Conservation (phyloP, 2,113 vertebrate genomes). For the Pteronura brasiliensis region DNA sequence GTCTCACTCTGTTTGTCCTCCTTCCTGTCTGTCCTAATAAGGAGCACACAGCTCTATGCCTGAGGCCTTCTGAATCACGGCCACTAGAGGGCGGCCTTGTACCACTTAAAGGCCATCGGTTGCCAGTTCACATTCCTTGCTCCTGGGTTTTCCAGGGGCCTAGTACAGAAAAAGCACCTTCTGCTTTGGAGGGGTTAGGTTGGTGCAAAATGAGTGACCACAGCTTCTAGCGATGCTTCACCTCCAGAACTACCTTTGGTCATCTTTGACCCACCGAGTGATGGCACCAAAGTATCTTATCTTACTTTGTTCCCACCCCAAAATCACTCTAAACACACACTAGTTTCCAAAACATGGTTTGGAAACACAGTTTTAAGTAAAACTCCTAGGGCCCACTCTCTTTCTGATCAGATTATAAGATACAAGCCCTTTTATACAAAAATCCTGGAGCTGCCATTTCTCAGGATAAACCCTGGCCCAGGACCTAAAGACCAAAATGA, state of each 20-base stretch:
- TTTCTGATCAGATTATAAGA: not conserved
- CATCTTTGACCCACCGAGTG: not conserved
- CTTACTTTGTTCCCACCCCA: not conserved
- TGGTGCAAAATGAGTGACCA: not conserved
- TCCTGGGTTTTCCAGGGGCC: not conserved
- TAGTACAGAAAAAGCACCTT: not conserved
- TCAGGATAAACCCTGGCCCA: not conserved
- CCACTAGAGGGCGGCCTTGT: constrained; percentile 49
- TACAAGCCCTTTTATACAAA: not conserved
- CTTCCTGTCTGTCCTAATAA: not conserved
- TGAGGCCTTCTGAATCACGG: not conserved
- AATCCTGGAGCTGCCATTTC: not conserved
- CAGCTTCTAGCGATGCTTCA: not conserved
- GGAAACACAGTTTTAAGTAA: not conserved
- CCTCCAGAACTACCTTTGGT: not conserved
- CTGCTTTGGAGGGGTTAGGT: not conserved
- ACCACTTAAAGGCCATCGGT: not conserved
- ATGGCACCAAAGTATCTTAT: not conserved
- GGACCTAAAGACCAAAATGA: not conserved
- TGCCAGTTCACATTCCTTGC: not conserved
- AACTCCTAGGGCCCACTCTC: not conserved
- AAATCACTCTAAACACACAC: not conserved
- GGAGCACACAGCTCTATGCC: not conserved
- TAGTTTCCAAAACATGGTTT: not conserved
- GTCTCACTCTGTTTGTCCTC: not conserved